Evolutionary conservation across 2,797 vertebrate genomes (phyloP), one percentile per base, ranked within the genome.

Genomic region (Orientallactaga sibirica): DNA sequence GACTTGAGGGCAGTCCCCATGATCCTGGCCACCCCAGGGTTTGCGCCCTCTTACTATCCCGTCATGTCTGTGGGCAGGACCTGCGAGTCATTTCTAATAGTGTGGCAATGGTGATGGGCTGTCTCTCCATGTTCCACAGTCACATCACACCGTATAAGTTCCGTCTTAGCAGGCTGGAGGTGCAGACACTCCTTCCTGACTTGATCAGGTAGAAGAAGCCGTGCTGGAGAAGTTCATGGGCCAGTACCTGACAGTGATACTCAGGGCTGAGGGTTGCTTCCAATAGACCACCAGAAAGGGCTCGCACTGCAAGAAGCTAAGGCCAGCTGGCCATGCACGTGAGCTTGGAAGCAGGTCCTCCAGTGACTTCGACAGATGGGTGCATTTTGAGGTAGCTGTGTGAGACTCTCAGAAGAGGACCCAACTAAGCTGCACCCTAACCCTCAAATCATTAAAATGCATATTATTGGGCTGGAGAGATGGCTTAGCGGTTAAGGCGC

Each of bases 71-170:
- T 58, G n/a, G 18, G 37, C 41, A 55, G n/a, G n/a, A 37, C n/a
- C 66, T 43, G 9, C 29, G 61, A 62, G 87, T 76, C 76, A 22
- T 66, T 84, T 86, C 88, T 90, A 74, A 92, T 9, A 87, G 37
- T 58, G 22, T 15, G n/a, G 64, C 61, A 19, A 75, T 82, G 75
- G 15, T 43, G 43, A 43, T 2, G n/a, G 2, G 1, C 11, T 19
- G 29, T 80, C 43, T 5, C 43, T 79, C 52, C 25, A 22, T 22
- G 37, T 55, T 29, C 66, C n/a, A 3, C 5, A 12, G 48, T 29
- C 55, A 5, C 5, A 3, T 11, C 18, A 20, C 7, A 6, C 70
- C 24, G 10, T 16, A 3, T 15, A 64, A 64, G 16, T 10, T 48
- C 37, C 29, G 11, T 48, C 62, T 81, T 55, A n/a, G 18, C 29